phyloP scores from a whole-genome alignment of 1,140 invertebrate species.

The Nixonia krombeini region DNA sequence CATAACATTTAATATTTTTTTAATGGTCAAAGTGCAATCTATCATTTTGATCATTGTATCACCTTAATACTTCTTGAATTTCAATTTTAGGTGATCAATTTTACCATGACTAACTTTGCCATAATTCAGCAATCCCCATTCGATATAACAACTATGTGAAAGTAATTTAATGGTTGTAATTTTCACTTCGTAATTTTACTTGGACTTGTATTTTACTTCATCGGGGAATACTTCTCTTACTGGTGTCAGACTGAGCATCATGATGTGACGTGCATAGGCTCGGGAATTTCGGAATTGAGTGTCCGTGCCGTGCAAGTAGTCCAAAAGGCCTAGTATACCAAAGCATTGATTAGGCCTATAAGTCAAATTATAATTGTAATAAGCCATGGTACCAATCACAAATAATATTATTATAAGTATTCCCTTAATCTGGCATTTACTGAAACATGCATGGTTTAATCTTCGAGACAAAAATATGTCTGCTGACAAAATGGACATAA shows the following conservation, averaged over 20 bases:
- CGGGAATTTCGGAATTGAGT: slow-evolving; percentile 81
- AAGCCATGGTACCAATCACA: no score
- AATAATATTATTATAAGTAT: no score
- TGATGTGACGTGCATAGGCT: slow-evolving; percentile 82
- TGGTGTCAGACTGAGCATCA: slow-evolving; percentile 86
- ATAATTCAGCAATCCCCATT: not conserved
- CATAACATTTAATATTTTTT: no score
- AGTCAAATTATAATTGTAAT: slow-evolving; percentile 39
- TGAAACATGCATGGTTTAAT: no score
- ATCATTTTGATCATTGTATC: no score
- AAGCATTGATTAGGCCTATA: slow-evolving; percentile 89
- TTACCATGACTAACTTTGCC: no score
- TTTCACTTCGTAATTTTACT: slow-evolving; percentile 32
- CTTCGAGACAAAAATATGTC: no score
- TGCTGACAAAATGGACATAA: no score
- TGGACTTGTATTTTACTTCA: slow-evolving; percentile 65
- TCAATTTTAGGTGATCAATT: not conserved
- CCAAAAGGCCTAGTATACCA: slow-evolving; percentile 87
- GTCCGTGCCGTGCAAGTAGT: slow-evolving; percentile 89
- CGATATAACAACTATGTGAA: no score
- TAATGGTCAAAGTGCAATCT: no score
- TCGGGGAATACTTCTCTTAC: slow-evolving; percentile 83
- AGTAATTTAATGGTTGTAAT: not conserved
- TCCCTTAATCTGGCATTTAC: no score
- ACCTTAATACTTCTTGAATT: no score